Evolutionary conservation across 1,140 invertebrate species (phyloP).

Genomic region (Parasteatoda tepidariorum): DNA sequence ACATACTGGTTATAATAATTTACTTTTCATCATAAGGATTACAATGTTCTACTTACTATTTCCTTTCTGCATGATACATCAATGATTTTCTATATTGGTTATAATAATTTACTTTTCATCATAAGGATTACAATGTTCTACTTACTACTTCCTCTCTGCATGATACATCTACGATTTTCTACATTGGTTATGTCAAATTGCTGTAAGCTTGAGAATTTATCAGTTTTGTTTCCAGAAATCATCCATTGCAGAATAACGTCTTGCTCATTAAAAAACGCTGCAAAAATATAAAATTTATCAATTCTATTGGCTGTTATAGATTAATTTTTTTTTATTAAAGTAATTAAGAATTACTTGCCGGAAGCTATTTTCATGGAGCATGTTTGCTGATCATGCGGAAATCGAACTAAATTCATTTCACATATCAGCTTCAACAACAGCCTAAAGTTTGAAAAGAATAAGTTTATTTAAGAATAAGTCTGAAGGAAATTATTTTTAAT

Average conservation of each 20-base stretch:
- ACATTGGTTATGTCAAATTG: conserved; percentile 7
- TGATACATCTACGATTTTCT: background rate
- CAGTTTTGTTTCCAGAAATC: background rate
- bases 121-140: background rate
- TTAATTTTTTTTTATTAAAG: no score
- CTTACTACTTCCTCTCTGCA: background rate
- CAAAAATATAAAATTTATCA: no score
- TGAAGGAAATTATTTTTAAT: no score
- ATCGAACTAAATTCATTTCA: conserved; percentile 27
- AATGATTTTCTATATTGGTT: no score
- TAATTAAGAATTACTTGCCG: no score
- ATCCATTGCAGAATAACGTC: background rate
- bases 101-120: no score
- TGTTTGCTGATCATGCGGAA: conserved; percentile 34
- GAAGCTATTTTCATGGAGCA: conserved; percentile 34
- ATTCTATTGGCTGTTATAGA: no score
- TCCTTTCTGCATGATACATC: no score
- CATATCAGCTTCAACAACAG: conserved; percentile 33
- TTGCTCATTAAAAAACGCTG: conserved; percentile 7
- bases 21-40: no score
- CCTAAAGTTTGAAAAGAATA: background rate
- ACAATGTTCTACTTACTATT: no score
- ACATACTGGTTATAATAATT: no score
- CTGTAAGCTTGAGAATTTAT: conserved; percentile 28
- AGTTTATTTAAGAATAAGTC: no score